These are phyloP conservation scores for Pelochelys cantorii DNA, from an alignment of 2,797 vertebrate species.

Conservation along the genomic window DNA sequence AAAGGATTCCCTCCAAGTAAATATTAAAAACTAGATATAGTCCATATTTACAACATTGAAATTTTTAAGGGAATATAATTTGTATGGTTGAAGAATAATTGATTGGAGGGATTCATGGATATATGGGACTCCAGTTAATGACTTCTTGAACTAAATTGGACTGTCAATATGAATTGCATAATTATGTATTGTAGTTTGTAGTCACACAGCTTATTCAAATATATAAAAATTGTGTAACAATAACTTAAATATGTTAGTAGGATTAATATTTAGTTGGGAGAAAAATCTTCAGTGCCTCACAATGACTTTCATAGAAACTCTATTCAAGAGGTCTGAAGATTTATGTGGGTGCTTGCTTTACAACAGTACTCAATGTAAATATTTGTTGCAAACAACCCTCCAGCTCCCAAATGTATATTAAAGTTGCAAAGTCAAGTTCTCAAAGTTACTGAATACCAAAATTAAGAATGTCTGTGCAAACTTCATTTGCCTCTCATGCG, in stretches of 20 bases:
- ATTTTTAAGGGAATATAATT: neutral
- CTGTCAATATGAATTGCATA: neutral
- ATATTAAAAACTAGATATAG: accelerated
- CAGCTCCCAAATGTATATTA: neutral
- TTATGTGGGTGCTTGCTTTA: neutral
- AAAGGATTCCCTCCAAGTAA: neutral
- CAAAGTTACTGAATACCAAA: neutral
- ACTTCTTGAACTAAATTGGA: neutral
- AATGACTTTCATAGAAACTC: neutral
- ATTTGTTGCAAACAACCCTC: neutral
- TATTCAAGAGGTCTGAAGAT: neutral
- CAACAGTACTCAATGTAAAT: neutral
- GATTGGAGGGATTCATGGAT: neutral
- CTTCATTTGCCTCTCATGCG: accelerated
- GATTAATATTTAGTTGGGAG: neutral
- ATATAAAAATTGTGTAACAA: neutral
- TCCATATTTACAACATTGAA: neutral
- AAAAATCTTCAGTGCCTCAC: neutral
- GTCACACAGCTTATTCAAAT: neutral
- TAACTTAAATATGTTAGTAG: neutral
- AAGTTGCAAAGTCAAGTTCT: neutral
- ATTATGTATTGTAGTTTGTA: neutral
- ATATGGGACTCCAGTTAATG: neutral
- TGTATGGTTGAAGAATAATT: neutral
- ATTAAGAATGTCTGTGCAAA: neutral